Base-by-base conservation (phyloP, 2,797 vertebrate species). In the Aplochiton taeniatus region DNA sequence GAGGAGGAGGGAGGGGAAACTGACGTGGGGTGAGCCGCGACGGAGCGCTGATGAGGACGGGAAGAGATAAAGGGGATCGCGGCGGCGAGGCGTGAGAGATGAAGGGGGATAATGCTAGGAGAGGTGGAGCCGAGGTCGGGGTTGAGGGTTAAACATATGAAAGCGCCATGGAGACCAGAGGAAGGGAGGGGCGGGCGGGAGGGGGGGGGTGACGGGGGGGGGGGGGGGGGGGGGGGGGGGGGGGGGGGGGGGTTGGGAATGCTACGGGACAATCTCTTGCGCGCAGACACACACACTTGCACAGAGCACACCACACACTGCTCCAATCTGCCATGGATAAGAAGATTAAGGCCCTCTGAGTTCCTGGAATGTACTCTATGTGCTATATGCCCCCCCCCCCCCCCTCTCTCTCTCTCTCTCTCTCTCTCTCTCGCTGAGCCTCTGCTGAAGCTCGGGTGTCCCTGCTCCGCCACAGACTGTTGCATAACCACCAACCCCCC, bases 261-360 rank as follows among this genome's bases (percentile, higher is more conserved):
- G 65, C 42, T 51, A 59, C 69, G 74, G 76, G 59, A 72, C 73
- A 73, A 49, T 48, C 48, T 61, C 41, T n/a, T 47, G 51, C 52
- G 9, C 61, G 63, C 58, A 42, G 42, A 61, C 42, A 13, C 49
- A 47, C 56, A 49, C 54, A 63, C 12, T 51, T 17, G 61, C 68
- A 68, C 59, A 44, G 8, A 59, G 66, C 42, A 58, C 63, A 77
- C 77, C 73, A 81, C 77, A 73, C 81, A 74, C 80, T 77, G 63
- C 75, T 84, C 76, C 87, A 89, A 83, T 90, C 85, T 87, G 87
- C 81, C 75, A 77, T 75, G 84, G 86, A 86, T 90, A 89, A 93
- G 87, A 81, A 88, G 90, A 91, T 92, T 93, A 91, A 82, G 78
- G 47, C 61, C 79, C 70, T 80, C 69, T 72, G 85, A 85, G 83